phyloP scores from a whole-genome alignment of 2,797 vertebrate species.

The Paguma larvata region DNA sequence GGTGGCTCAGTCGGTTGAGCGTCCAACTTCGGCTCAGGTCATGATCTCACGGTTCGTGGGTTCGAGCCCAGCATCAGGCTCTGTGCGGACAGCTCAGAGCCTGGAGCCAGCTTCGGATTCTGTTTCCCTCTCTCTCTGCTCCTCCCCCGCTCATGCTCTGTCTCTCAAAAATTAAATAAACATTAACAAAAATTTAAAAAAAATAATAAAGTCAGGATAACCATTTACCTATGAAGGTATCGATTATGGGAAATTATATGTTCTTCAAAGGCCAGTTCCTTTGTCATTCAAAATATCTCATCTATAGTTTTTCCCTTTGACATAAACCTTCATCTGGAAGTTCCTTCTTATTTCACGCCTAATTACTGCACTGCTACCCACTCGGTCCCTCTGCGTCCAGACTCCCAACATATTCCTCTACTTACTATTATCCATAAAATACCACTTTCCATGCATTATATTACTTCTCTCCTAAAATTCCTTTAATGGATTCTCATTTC shows the following conservation, averaged over 20 bases:
- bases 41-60: too few relatives aligned
- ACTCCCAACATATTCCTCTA: background rate
- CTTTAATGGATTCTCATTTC: background rate
- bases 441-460: background rate
- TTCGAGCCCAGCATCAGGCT: too few relatives aligned
- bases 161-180: too few relatives aligned
- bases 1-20: too few relatives aligned
- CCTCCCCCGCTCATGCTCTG: too few relatives aligned
- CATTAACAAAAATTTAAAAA: too few relatives aligned
- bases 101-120: too few relatives aligned
- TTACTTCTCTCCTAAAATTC: background rate
- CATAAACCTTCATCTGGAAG: background rate
- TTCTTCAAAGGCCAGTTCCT: background rate
- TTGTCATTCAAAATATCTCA: background rate
- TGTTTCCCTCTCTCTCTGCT: too few relatives aligned
- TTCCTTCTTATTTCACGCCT: background rate
- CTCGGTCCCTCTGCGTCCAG: too few relatives aligned
- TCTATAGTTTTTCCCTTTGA: background rate
- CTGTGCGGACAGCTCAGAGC: too few relatives aligned
- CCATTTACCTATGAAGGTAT: background rate
- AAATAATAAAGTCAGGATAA: background rate
- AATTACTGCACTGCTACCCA: background rate
- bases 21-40: too few relatives aligned
- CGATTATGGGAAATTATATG: background rate
- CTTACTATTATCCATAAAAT: background rate